Conservation (phyloP, 2,888 invertebrate species). For the Copidosoma aretas region DNA sequence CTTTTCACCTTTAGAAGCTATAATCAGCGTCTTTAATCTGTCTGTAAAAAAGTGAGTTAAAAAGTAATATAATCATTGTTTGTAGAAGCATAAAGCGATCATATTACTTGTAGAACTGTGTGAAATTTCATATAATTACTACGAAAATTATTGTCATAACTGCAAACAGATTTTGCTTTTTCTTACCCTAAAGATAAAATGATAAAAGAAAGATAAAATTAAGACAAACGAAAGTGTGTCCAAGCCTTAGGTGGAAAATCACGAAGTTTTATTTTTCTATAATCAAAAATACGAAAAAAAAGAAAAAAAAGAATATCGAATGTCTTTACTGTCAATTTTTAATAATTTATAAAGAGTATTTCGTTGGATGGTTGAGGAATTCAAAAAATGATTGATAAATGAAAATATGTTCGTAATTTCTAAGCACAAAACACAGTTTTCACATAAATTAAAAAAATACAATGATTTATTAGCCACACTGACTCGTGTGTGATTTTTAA, state of each 20-base stretch:
- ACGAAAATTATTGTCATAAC: slow-evolving; percentile 6
- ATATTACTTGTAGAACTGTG: slow-evolving; percentile 1
- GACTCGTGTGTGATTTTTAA: slow-evolving; percentile 28
- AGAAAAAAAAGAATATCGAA: slow-evolving; percentile 23
- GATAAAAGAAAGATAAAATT: slow-evolving; percentile 5
- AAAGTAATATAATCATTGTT: slow-evolving; percentile 20
- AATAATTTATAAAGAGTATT: slow-evolving; percentile 35
- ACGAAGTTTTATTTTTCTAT: slow-evolving; percentile 36
- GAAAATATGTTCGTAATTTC: not conserved
- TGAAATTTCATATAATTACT: not conserved
- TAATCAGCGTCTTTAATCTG: slow-evolving; percentile 17
- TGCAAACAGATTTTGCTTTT: slow-evolving; percentile 16
- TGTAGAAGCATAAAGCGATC: slow-evolving; percentile 22
- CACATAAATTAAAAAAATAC: slow-evolving; percentile 2
- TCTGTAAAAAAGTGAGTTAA: slow-evolving; percentile 13
- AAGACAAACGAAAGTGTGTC: slow-evolving; percentile 30
- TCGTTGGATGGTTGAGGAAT: slow-evolving; percentile 20
- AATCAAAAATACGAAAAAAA: slow-evolving; percentile 25
- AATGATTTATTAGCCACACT: slow-evolving; percentile 18
- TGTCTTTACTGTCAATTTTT: slow-evolving; percentile 35
- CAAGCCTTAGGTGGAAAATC: slow-evolving; percentile 33
- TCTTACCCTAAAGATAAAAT: slow-evolving; percentile 25
- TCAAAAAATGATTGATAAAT: slow-evolving; percentile 6
- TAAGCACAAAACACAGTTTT: slow-evolving; percentile 21
- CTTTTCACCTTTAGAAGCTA: slow-evolving; percentile 25